A percentile compares a stretch with the other conserved stretches of the same genome.
Evolutionary conservation across 2,113 vertebrate species (phyloP).

Genomic region (Centropus bengalensis): DNA sequence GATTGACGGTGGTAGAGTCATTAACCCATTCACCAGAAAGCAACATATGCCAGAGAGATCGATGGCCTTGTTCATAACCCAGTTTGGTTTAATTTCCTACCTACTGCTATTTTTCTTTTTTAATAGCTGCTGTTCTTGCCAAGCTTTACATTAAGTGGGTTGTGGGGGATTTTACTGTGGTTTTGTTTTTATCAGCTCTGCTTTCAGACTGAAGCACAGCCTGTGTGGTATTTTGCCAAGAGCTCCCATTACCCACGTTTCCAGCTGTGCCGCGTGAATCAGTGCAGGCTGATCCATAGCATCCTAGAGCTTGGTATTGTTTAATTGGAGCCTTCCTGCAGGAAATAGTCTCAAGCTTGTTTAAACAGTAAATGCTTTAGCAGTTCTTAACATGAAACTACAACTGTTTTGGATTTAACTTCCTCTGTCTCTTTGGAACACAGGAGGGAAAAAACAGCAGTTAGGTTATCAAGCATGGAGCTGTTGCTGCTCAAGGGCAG

Average conservation of each 20-base stretch:
- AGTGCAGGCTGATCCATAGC: background rate
- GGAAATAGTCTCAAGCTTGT: background rate
- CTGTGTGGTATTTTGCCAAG: background rate
- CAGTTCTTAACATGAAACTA: background rate
- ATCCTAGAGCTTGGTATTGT: background rate
- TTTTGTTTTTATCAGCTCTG: slow-evolving; percentile 15
- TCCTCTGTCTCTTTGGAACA: background rate
- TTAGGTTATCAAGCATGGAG: background rate
- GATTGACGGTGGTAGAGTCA: background rate
- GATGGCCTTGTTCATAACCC: slow-evolving; percentile 22
- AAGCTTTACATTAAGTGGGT: slow-evolving; percentile 14
- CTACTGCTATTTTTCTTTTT: slow-evolving; percentile 30
- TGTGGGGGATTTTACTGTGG: background rate
- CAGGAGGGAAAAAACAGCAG: background rate
- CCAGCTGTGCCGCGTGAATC: background rate
- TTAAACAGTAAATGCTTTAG: background rate
- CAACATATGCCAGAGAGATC: slow-evolving; percentile 13
- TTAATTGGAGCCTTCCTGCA: background rate
- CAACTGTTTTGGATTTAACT: background rate
- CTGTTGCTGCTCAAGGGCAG: background rate
- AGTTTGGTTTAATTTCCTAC: slow-evolving; percentile 18
- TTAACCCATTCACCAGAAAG: background rate
- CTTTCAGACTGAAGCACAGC: slow-evolving; percentile 23
- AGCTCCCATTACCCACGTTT: background rate
- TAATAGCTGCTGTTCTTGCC: slow-evolving; percentile 30